Evolutionary conservation across 2,797 vertebrate genomes (phyloP).

Genomic region (Brotula barbata): DNA sequence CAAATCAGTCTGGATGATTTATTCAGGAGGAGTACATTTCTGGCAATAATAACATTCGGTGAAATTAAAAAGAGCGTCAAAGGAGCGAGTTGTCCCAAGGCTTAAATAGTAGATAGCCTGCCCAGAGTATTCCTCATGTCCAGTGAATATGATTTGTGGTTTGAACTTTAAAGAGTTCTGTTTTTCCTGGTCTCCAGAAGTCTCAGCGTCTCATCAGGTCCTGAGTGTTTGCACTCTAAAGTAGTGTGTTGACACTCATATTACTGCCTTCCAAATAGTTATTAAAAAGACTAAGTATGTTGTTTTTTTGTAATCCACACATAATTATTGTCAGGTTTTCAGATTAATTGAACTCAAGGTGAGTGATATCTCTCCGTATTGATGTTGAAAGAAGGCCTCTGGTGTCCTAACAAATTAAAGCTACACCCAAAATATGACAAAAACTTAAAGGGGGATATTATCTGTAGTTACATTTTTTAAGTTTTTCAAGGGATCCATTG

Average conservation of each 20-base stretch:
- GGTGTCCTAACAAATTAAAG: neutral
- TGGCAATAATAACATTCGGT: constrained; percentile 39
- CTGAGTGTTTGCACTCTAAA: constrained; percentile 27
- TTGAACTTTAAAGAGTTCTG: constrained; percentile 35
- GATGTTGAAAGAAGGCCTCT: neutral
- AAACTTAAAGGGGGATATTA: no score
- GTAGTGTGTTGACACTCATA: constrained; percentile 20
- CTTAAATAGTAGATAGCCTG: constrained; percentile 31
- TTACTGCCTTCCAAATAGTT: neutral
- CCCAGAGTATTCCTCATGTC: constrained; percentile 46
- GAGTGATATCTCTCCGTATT: neutral
- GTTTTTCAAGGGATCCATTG: no score
- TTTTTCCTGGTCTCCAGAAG: constrained; percentile 8
- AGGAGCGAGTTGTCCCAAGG: constrained; percentile 29
- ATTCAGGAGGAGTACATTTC: constrained; percentile 36
- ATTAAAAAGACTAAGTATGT: neutral
- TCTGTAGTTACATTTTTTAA: no score
- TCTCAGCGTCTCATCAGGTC: constrained; percentile 11
- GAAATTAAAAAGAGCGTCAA: constrained; percentile 52
- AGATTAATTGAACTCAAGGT: constrained; percentile 11
- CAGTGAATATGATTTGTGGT: constrained; percentile 54
- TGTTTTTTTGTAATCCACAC: constrained; percentile 19
- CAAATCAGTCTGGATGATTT: constrained; percentile 48
- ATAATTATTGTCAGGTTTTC: neutral
- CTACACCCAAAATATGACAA: no score